These are phyloP conservation scores for Calameuta idolon DNA, from an alignment of 2,888 invertebrate genomes.

Conservation along the genomic window DNA sequence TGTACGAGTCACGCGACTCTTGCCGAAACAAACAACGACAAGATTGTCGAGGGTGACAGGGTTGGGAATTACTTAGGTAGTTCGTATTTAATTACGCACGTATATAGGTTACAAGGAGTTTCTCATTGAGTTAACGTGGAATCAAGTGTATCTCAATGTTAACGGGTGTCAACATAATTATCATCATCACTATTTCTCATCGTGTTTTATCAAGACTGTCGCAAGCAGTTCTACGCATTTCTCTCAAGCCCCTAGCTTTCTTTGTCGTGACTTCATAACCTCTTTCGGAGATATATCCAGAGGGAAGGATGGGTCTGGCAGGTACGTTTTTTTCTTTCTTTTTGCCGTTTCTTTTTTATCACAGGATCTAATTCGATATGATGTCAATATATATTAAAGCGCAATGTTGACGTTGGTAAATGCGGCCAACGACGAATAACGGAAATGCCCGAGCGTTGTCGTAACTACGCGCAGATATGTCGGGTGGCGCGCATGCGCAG, in stretches of 20 bases:
- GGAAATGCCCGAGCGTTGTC: background rate
- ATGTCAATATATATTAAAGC: background rate
- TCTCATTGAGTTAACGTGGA: background rate
- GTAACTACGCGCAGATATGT: background rate
- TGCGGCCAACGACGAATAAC: background rate
- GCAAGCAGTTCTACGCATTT: background rate
- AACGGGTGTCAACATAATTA: background rate
- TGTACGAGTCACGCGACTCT: background rate
- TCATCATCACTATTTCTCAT: background rate
- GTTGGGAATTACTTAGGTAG: background rate
- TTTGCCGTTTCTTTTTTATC: background rate
- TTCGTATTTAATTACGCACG: background rate
- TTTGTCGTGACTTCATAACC: background rate
- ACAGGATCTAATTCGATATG: background rate
- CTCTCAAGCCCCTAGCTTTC: background rate
- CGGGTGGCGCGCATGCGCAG: background rate
- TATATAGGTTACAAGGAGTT: background rate
- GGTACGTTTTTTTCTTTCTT: conserved; percentile 17
- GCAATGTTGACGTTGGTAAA: background rate
- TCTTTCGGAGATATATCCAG: background rate
- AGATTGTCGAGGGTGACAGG: background rate
- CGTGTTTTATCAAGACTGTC: background rate
- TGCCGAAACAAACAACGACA: background rate
- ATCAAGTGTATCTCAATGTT: background rate
- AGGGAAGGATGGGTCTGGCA: conserved; percentile 29